Conservation (phyloP, 2,888 invertebrate species). For the Hedya salicella region DNA sequence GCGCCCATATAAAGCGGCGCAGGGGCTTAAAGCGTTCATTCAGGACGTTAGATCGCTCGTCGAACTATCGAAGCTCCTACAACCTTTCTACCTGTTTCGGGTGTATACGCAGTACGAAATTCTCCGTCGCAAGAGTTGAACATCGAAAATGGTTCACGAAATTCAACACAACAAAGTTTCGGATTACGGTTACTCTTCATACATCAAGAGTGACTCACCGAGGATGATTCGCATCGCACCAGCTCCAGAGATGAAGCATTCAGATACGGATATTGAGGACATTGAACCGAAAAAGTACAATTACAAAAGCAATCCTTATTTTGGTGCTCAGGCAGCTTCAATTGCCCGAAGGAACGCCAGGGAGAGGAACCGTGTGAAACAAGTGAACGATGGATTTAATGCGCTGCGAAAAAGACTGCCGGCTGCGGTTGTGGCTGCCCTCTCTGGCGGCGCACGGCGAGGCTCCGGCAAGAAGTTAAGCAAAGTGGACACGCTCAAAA, state of each 20-base stretch:
- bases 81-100: constrained; percentile 50
- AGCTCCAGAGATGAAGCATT: constrained; percentile 73
- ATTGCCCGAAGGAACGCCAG: constrained; percentile 97
- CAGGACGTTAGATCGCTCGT: constrained; percentile 64
- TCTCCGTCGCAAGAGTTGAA: constrained; percentile 45
- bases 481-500: constrained; percentile 95
- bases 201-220: constrained; percentile 55
- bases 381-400: constrained; percentile 96
- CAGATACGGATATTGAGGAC: constrained; percentile 61
- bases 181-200: constrained; percentile 53
- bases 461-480: constrained; percentile 93
- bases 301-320: constrained; percentile 82
- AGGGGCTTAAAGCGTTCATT: constrained; percentile 67
- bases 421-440: constrained; percentile 89
- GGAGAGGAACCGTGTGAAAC: constrained; percentile 97
- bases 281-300: constrained; percentile 88
- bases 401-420: constrained; percentile 94
- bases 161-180: constrained; percentile 52
- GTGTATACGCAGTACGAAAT: constrained; percentile 45
- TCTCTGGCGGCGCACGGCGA: constrained; percentile 87
- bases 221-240: constrained; percentile 83
- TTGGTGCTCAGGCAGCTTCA: constrained; percentile 90
- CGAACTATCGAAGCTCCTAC: constrained; percentile 59
- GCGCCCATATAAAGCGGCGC: constrained; percentile 71
- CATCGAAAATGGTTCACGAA: constrained; percentile 62